Conservation (phyloP, 2,888 invertebrate species). For the Pyrgus malvae region DNA sequence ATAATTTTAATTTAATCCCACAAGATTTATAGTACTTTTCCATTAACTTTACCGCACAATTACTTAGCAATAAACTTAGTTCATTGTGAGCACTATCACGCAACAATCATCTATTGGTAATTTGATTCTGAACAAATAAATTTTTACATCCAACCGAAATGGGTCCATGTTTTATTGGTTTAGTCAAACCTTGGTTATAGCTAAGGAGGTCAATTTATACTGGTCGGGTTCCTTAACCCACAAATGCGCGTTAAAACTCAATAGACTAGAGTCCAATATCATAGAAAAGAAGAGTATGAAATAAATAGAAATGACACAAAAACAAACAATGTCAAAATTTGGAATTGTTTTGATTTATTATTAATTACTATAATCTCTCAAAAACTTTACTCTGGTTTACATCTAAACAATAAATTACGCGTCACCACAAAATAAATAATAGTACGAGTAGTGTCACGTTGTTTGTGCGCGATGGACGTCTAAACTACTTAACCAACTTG, state of each 20-base stretch:
- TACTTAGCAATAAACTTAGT: conserved; percentile 32
- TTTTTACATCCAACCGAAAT: conserved; percentile 47
- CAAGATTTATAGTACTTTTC: conserved; percentile 23
- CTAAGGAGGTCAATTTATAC: conserved; percentile 42
- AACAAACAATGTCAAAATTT: too few relatives aligned
- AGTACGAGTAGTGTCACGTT: too few relatives aligned
- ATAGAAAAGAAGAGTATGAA: neutral
- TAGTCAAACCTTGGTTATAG: conserved; percentile 33
- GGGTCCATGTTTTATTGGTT: conserved; percentile 46
- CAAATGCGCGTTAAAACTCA: conserved; percentile 74
- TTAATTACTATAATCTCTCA: too few relatives aligned
- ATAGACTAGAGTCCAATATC: conserved; percentile 55
- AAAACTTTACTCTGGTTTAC: too few relatives aligned
- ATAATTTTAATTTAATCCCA: conserved; percentile 8
- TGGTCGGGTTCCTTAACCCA: conserved; percentile 69
- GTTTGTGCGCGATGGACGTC: too few relatives aligned
- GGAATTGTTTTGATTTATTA: too few relatives aligned
- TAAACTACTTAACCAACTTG: too few relatives aligned
- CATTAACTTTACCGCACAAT: conserved; percentile 24
- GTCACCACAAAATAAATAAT: too few relatives aligned
- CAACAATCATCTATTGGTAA: conserved; percentile 64
- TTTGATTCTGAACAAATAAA: conserved; percentile 72
- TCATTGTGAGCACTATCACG: conserved; percentile 50
- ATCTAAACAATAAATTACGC: too few relatives aligned
- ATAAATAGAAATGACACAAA: neutral